Evolutionary conservation across 2,888 invertebrate species (phyloP), one percentile per base, ranked within the genome.

Genomic region (Hipparchia semele): DNA sequence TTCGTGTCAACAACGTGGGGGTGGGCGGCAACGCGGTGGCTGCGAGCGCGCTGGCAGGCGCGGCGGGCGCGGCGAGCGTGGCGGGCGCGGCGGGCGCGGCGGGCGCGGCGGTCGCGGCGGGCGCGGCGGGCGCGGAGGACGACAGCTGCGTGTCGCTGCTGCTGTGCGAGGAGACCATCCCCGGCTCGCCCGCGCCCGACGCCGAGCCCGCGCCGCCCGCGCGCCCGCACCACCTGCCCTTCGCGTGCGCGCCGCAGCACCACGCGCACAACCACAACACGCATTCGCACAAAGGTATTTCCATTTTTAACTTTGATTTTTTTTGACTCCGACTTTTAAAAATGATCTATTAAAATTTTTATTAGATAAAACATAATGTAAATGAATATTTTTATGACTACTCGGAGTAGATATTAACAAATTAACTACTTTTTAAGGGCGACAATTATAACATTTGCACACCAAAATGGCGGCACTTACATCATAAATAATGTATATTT

Each of bases 91-190:
- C 89, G 12, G 88, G 12, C 80, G 80, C 77, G 58, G 69, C 64
- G 13, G 23, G 73, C 61, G 77, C 71, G 56, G 74, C 72, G 39
- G 75, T 0, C 39, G 39, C 51, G 39, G 73, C 74, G 39, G 82
- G 78, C 6, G 82, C 79, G 7, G 83, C 82, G 23, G 23, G 23
- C 23, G 23, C 23, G 12, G 89, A 94, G 78, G 91, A 95, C 58
- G 97, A 97, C 86, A 95, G 96, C 78, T 95, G 95, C 79, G 95
- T 96, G 78, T 97, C 97, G 71, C 90, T 98, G 75, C 86, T 98
- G 78, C 90, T 98, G 10, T 98, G 98, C 87, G 97, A 98, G 86
- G 98, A 98, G 90, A 98, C 97, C 46, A 98, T 98, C 84, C 98
- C 98, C 0, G 97, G 98, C 39, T 98, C 98, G 85, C 98, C 98